Evolutionary conservation across 2,113 vertebrate genomes (phyloP), one percentile per base, ranked within the genome.

Genomic region (Mionectes macconnelli): DNA sequence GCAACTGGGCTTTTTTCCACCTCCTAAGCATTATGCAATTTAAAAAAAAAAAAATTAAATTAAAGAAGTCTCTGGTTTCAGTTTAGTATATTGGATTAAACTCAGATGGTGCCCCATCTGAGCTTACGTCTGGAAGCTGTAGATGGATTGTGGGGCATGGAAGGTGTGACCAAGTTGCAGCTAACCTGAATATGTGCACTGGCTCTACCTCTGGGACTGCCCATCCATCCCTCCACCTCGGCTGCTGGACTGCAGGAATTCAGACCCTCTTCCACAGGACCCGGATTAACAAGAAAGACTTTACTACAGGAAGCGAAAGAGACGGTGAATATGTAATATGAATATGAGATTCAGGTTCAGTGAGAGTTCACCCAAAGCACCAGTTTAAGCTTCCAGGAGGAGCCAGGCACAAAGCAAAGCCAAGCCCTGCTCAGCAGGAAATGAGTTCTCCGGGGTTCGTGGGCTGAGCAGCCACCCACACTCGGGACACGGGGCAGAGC

Each of bases 401-500:
- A 50, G 88, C 13, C 81, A 4, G 62, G 1, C 45, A 0, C 24
- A 4, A 4, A 3, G 17, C 2, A 1, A 28, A 44, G 78, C 13
- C 20, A 17, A 21, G 9, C 39, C 37, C 37, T 31, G 45, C 21
- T 19, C 27, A 7, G 56, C 9, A 31, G 59, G 64, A 69, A 31
- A 30, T 2, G 19, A 3, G 6, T 4, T 22, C 13, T 8, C 5
- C 7, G 40, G 20, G 30, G 21, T 9, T 19, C 2, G 2, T 5
- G 67, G 33, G 4, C 73, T 6, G 0, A 11, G 77, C 49, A 2
- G 53, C 18, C 8, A 0, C 20, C 47, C 64, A 4, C 2, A 2
- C 70, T 45, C 3, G 1, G 33, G 42, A 12, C 3, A 0, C 0
- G 10, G 2, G 3, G 19, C 1, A 0, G 18, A 4, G 23, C 21